Base-by-base conservation (phyloP, 2,888 invertebrate genomes). In the Strigamia maritima region DNA sequence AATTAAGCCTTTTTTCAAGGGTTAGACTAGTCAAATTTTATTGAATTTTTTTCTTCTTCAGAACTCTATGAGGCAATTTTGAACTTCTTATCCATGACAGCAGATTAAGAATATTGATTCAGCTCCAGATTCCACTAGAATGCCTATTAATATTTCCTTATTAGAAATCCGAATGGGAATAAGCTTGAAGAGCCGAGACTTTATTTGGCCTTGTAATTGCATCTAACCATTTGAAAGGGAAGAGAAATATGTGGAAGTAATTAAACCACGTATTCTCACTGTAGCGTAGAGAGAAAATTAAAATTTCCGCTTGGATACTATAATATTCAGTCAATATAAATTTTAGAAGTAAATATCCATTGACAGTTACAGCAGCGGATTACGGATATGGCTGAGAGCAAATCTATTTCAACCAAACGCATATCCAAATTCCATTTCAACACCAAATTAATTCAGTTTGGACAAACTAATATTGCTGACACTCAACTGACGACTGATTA, bases 81-180 rank as follows among this genome's bases (percentile, higher is more conserved):
- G 70, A 70, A 28, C 70, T 70, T 70, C 70, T 70, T 70, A 70
- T 70, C 70, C 70, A 28, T 70, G 70, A 70, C 70, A 70, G 70
- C 28, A 70, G 70, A 70, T 70, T 70, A 70, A 26, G 70, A 70
- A 70, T 70, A 70, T 70, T 28, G 70, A 70, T 70, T 70, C 70
- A 28, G 70, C 70, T 0, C 16, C 26, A 70, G 70, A 70, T 70
- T 70, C 70, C 70, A 70, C 70, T 70, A 14, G 26, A 70, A 14
- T 70, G 70, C 70, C 26, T 28, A 70, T 70, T 70, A 70, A 70
- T 70, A 70, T 70, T 70, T 70, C 70, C 70, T 70, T 70, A 70
- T 70, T 70, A 28, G 28, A 28, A 70, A 70, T 70, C 70, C 10
- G 70, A 70, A 24, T 16, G 26, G 28, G 70, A 70, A 26, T 70